Evolutionary conservation across 2,797 vertebrate species (phyloP).

Genomic region (Erpetoichthys calabaricus): DNA sequence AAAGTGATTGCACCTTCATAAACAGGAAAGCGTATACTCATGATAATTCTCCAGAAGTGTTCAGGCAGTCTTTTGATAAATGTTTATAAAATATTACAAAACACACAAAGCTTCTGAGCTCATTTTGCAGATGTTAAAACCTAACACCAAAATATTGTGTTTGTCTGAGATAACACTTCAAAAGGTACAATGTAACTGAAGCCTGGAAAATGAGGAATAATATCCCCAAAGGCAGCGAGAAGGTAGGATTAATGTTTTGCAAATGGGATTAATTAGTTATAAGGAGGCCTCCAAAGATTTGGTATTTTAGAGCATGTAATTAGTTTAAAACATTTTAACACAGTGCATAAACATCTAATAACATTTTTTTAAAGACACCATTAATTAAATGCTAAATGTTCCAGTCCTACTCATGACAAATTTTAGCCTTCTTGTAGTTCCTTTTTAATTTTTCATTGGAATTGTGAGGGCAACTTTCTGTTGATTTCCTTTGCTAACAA

Average conservation of each 20-base stretch:
- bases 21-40: neutral
- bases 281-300: constrained; percentile 9
- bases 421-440: no score
- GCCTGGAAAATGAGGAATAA: constrained; percentile 17
- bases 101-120: constrained; percentile 3
- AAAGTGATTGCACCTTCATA: neutral
- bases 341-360: constrained; percentile 13
- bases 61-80: neutral
- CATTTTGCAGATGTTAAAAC: constrained; percentile 2
- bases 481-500: no score
- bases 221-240: constrained; percentile 16
- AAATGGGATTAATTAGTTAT: constrained; percentile 24
- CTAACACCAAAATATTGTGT: constrained; percentile 11
- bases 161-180: constrained; percentile 17
- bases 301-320: constrained; percentile 17
- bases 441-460: no score
- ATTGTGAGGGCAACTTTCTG: no score
- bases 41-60: neutral
- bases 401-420: constrained; percentile 12
- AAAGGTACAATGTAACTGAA: constrained; percentile 19
- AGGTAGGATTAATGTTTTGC: constrained; percentile 17
- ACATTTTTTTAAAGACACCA: constrained; percentile 13
- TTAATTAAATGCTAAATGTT: constrained; percentile 12
- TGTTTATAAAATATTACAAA: neutral
- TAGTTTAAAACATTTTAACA: constrained; percentile 14